Percentiles rank a stretch among this genome's conserved stretches.
Evolutionary conservation across 2,113 vertebrate species (phyloP).

Genomic region (Pteruthius melanotis): DNA sequence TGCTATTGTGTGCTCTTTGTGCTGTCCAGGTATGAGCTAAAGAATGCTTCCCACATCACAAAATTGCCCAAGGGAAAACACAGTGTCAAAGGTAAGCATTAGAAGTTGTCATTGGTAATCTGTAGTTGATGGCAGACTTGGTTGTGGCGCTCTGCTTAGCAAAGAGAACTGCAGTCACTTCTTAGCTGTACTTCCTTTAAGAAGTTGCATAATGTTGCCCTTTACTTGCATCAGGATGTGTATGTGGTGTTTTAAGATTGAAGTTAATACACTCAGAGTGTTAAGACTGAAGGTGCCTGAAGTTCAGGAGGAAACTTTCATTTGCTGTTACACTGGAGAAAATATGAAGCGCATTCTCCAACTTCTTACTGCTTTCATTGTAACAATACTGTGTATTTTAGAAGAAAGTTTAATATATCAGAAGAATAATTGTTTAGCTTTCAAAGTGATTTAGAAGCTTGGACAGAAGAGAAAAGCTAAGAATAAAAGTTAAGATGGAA

Average conservation of each 20-base stretch:
- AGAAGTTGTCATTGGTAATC: not conserved
- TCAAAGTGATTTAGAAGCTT: not conserved
- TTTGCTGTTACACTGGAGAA: not conserved
- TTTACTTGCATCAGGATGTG: not conserved
- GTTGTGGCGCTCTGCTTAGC: not conserved
- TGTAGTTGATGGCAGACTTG: not conserved
- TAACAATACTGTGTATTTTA: not conserved
- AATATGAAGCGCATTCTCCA: not conserved
- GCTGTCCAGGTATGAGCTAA: slow-evolving; percentile 87
- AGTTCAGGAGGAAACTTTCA: not conserved
- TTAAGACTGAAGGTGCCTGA: not conserved
- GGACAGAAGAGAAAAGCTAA: not conserved
- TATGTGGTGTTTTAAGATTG: not conserved
- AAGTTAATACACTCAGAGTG: not conserved
- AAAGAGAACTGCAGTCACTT: not conserved
- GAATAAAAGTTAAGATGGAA: slow-evolving; percentile 7
- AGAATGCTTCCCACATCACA: slow-evolving; percentile 93
- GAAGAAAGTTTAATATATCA: not conserved
- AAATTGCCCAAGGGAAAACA: slow-evolving; percentile 97
- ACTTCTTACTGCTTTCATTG: not conserved
- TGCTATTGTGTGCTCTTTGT: slow-evolving; percentile 15
- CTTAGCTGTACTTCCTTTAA: not conserved
- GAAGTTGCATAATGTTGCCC: not conserved
- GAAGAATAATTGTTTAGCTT: not conserved
- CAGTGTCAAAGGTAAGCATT: slow-evolving; percentile 93